These are phyloP conservation scores for Phania funesta DNA, from an alignment of 2,888 invertebrate species.

Conservation along the genomic window DNA sequence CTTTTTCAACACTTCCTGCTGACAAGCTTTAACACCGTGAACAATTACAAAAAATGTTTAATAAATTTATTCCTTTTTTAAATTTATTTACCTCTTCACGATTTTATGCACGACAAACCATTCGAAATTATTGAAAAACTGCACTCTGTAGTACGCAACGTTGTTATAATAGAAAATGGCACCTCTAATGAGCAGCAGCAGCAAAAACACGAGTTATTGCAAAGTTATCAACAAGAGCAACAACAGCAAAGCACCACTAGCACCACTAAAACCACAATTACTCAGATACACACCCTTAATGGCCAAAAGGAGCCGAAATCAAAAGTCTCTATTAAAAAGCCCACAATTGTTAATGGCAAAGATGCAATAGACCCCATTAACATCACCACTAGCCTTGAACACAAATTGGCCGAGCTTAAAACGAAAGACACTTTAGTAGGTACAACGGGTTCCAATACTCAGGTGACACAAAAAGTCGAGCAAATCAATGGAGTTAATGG, in stretches of 20 bases:
- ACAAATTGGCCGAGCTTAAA: conserved; percentile 53
- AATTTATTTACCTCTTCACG: conserved; percentile 15
- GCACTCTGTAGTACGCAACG: conserved; percentile 56
- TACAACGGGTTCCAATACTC: conserved; percentile 54
- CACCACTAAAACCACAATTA: conserved; percentile 67
- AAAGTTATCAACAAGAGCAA: conserved; percentile 61
- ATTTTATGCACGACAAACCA: conserved; percentile 24
- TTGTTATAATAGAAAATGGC: conserved; percentile 63
- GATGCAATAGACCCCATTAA: conserved; percentile 8
- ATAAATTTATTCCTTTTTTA: not conserved
- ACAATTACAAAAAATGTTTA: not conserved
- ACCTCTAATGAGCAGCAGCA: conserved; percentile 36
- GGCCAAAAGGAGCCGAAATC: conserved; percentile 29
- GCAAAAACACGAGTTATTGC: conserved; percentile 49
- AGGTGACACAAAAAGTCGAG: conserved; percentile 56
- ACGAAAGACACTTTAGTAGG: conserved; percentile 49
- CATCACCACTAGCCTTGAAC: not conserved
- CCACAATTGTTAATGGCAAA: conserved; percentile 37
- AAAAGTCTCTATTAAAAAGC: conserved; percentile 39
- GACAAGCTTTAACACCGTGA: not conserved
- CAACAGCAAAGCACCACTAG: conserved; percentile 67
- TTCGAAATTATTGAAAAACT: not conserved
- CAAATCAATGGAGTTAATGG: conserved; percentile 56
- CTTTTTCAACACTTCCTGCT: not conserved
- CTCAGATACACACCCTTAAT: conserved; percentile 60